Percentiles rank a stretch among this genome's conserved stretches.
These are phyloP conservation scores for Nephrocerus scutellatus DNA, from an alignment of 2,888 invertebrate genomes.

Conservation along the genomic window DNA sequence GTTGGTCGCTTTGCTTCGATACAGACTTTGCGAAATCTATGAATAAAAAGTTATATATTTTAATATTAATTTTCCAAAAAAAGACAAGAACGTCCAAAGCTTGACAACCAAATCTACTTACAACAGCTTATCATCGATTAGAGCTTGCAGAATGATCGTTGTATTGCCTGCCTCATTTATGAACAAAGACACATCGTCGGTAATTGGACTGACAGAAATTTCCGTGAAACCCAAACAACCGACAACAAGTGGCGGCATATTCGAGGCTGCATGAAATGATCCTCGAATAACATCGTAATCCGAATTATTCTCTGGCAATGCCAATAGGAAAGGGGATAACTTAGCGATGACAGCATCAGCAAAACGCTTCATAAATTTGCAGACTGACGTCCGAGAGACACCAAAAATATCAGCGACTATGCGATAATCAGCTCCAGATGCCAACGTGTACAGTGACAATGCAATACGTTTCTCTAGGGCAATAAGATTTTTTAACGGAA, in stretches of 20 bases:
- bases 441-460: conserved; percentile 36
- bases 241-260: conserved; percentile 36
- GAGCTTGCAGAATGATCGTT: conserved; percentile 35
- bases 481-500: conserved; percentile 25
- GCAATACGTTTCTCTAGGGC: conserved; percentile 38
- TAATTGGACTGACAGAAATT: conserved; percentile 29
- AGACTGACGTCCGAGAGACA: conserved; percentile 32
- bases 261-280: conserved; percentile 35
- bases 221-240: conserved; percentile 39
- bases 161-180: conserved; percentile 22
- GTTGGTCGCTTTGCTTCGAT: conserved; percentile 27
- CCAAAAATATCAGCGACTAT: conserved; percentile 35
- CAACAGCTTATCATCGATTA: conserved; percentile 38
- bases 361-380: conserved; percentile 37
- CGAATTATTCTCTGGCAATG: conserved; percentile 31
- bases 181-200: conserved; percentile 24
- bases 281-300: conserved; percentile 33
- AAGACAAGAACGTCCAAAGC: neutral
- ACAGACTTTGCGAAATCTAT: conserved; percentile 38
- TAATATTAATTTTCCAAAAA: neutral
- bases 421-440: conserved; percentile 37
- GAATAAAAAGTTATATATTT: conserved; percentile 5
- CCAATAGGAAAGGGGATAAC: conserved; percentile 28
- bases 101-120: conserved; percentile 13
- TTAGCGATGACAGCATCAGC: conserved; percentile 34